Base-by-base conservation (phyloP, 2,888 invertebrate species). In the Prosapia bicincta region DNA sequence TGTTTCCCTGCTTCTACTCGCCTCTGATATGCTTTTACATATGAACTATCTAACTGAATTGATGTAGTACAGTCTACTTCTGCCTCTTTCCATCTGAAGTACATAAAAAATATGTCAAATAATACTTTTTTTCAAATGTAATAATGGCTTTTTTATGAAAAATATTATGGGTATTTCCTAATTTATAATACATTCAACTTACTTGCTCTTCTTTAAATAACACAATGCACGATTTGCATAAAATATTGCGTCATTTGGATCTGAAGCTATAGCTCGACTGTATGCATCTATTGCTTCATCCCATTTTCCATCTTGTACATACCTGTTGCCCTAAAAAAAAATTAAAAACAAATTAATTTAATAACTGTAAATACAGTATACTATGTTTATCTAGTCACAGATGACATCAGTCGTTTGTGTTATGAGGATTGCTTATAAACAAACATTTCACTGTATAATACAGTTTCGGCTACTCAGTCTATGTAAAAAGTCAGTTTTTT, bases 141-240 rank as follows among this genome's bases (percentile, higher is more conserved):
- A n/a, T n/a, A n/a, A n/a, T n/a, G n/a, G n/a, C n/a, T n/a, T n/a
- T n/a, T n/a, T n/a, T n/a, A n/a, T n/a, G n/a, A n/a, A n/a, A n/a
- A n/a, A n/a, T n/a, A n/a, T n/a, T n/a, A n/a, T n/a, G n/a, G n/a
- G n/a, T n/a, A n/a, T n/a, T n/a, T n/a, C n/a, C n/a, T n/a, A n/a
- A n/a, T n/a, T n/a, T n/a, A n/a, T n/a, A n/a, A n/a, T n/a, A n/a
- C n/a, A n/a, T n/a, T n/a, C n/a, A 75, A 85, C 87, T 84, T 86
- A 96, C 94, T 91, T 90, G 79, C 93, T 89, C 80, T 91, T 88
- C 85, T 95, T 96, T 10, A 97, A 86, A 79, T 92, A 90, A 81
- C 97, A 97, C 73, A 97, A 88, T 0, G 95, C 97, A 80, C 98
- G 88, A 84, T 98, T 98, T 0, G 95, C 94, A 82, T 90, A 95